Conservation (phyloP, 1,140 invertebrate genomes). For the Ceratina australensis region DNA sequence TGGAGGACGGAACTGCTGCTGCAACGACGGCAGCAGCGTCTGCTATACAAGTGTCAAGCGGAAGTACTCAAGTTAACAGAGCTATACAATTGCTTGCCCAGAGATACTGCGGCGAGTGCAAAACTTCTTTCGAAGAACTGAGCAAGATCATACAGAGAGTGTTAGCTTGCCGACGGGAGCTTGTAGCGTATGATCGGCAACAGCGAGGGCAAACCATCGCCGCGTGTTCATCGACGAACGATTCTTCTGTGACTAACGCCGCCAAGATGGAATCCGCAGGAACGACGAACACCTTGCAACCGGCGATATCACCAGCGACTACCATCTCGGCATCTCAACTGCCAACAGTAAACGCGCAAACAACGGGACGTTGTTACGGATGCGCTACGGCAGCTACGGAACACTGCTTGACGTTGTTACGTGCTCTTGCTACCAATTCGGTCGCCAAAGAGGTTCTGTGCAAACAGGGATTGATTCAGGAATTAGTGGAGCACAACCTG, state of each 20-base stretch:
- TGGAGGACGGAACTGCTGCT: constrained; percentile 79
- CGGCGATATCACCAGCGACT: neutral
- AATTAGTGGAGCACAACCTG: constrained; percentile 94
- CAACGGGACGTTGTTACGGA: constrained; percentile 87
- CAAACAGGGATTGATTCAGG: constrained; percentile 92
- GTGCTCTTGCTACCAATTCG: constrained; percentile 93
- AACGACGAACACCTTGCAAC: neutral
- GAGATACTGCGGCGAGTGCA: constrained; percentile 97
- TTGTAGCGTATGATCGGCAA: constrained; percentile 95
- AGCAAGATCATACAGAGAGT: constrained; percentile 97
- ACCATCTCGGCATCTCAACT: constrained; percentile 33
- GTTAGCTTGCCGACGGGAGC: constrained; percentile 91
- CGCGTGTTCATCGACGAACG: neutral
- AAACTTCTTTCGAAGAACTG: constrained; percentile 96
- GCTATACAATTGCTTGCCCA: constrained; percentile 93
- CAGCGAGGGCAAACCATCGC: constrained; percentile 80
- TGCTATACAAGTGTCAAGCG: constrained; percentile 76
- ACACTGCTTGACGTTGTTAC: constrained; percentile 94
- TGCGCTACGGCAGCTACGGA: constrained; percentile 93
- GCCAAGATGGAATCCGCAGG: neutral
- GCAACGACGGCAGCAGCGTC: neutral
- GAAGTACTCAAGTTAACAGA: constrained; percentile 86
- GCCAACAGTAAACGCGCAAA: constrained; percentile 38
- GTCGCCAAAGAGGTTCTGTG: constrained; percentile 89
- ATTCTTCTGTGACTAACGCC: neutral